phyloP scores from a whole-genome alignment of 2,797 vertebrate species.

The Enteromius paludinosus region DNA sequence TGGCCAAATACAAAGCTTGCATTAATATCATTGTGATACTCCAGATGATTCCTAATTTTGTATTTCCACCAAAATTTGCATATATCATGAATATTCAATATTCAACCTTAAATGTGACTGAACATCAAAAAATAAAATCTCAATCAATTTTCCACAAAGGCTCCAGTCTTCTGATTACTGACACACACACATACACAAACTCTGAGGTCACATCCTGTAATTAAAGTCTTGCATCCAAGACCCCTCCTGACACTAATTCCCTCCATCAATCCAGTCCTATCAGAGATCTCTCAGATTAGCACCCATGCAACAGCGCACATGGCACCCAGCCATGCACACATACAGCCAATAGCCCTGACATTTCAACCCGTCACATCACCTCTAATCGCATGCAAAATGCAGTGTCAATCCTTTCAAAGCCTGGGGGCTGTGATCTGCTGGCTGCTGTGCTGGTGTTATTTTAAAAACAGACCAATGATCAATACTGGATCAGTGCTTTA shows the following conservation, averaged over 20 bases:
- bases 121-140: slow-evolving; percentile 25
- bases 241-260: slow-evolving; percentile 67
- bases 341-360: slow-evolving; percentile 71
- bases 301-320: slow-evolving; percentile 58
- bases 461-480: slow-evolving; percentile 46
- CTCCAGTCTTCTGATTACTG: neutral
- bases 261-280: slow-evolving; percentile 72
- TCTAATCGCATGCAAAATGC: slow-evolving; percentile 76
- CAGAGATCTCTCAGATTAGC: slow-evolving; percentile 70
- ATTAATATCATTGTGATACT: neutral
- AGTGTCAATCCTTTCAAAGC: slow-evolving; percentile 64
- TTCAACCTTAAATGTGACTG: slow-evolving; percentile 3
- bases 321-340: slow-evolving; percentile 70
- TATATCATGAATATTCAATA: slow-evolving; percentile 16
- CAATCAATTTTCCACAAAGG: slow-evolving; percentile 28
- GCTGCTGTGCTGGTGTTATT: slow-evolving; percentile 33
- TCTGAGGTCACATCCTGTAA: slow-evolving; percentile 59
- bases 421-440: slow-evolving; percentile 44
- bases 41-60: neutral
- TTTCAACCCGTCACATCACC: slow-evolving; percentile 69
- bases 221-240: slow-evolving; percentile 67
- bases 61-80: neutral
- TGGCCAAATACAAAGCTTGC: neutral
- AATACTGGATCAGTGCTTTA: slow-evolving; percentile 42
- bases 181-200: slow-evolving; percentile 52